Evolutionary conservation across 2,113 vertebrate species (phyloP).

Genomic region (Coregonus clupeaformis): DNA sequence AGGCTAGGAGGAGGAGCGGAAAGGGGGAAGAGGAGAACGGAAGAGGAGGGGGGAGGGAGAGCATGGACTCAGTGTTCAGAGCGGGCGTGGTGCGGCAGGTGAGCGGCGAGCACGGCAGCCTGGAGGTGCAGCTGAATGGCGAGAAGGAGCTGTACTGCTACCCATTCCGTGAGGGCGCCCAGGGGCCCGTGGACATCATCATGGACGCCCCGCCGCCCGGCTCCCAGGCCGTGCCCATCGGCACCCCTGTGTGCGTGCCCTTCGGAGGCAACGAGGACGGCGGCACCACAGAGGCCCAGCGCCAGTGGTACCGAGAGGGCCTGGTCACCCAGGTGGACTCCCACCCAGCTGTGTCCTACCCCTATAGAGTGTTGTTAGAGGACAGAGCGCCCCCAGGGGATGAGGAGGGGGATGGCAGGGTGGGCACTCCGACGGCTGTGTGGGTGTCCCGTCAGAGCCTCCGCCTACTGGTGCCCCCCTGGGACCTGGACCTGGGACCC

Average conservation of each 20-base stretch:
- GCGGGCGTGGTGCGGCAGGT: conserved; percentile 83
- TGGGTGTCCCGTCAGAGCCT: conserved; percentile 85
- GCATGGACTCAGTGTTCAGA: conserved; percentile 70
- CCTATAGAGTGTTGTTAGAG: conserved; percentile 79
- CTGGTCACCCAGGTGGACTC: conserved; percentile 80
- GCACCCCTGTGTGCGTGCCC: conserved; percentile 80
- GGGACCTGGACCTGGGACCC: conserved; percentile 74
- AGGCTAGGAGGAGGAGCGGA: conserved; percentile 60
- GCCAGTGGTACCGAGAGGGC: conserved; percentile 80
- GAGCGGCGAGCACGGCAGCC: conserved; percentile 75
- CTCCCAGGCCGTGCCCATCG: conserved; percentile 71
- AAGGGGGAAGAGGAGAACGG: conserved; percentile 37
- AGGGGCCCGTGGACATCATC: conserved; percentile 75
- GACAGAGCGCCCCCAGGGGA: conserved; percentile 50
- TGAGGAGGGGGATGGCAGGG: conserved; percentile 46
- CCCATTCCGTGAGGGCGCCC: conserved; percentile 70
- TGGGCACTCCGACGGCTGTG: conserved; percentile 67
- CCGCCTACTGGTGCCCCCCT: conserved; percentile 81
- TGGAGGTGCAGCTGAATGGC: conserved; percentile 83
- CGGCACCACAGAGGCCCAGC: conserved; percentile 61
- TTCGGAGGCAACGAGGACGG: conserved; percentile 64
- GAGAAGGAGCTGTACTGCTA: conserved; percentile 80
- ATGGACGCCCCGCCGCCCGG: conserved; percentile 79
- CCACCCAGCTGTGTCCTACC: conserved; percentile 80
- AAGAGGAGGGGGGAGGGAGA: conserved; percentile 11